Evolutionary conservation across 2,113 vertebrate species (phyloP), one percentile per base, ranked within the genome.

Genomic region (Caranx ignobilis): DNA sequence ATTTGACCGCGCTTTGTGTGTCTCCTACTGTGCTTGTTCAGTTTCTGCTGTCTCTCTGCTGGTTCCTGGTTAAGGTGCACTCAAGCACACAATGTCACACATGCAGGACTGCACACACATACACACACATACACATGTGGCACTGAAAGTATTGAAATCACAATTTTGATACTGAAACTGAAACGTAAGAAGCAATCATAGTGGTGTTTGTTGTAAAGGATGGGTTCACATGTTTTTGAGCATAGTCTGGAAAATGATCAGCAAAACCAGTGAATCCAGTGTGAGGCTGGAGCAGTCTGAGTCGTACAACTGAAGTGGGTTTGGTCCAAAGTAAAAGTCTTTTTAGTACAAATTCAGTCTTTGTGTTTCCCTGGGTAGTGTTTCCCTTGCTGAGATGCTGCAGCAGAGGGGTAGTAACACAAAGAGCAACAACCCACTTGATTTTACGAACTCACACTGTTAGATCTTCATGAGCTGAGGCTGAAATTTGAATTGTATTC

Each of bases 1-100:
- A 37, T 78, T 75, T 88, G 79, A 85, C 89, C 75, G 11, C 32
- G 52, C 47, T 75, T 84, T 57, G 41, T 83, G 35, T 66, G 64
- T 26, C 47, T 59, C 52, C 69, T 60, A 15, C 61, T 83, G 73
- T 48, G 59, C 83, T 68, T 70, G 56, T 77, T 81, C 75, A 55
- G 47, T 35, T 78, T 64, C 81, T 71, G 63, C 63, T 81, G 52
- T 18, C 35, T 26, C 13, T 43, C 35, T 74, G 60, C 18, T 55
- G 26, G 47, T 62, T 64, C 10, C 15, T 39, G 10, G 11, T 69
- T 74, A 55, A 63, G 59, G 18, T 69, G 34, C 18, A 7, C 43
- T 35, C 19, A 41, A 41, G 39, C 39, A 12, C 16, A 47, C 48
- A 52, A 35, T 19, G 48, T 5, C 11, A 64, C 13, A 70, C 10